A percentile compares a stretch with the other conserved stretches of the same genome.
phyloP scores from a whole-genome alignment of 2,888 invertebrate genomes.

The Acleris cristana region DNA sequence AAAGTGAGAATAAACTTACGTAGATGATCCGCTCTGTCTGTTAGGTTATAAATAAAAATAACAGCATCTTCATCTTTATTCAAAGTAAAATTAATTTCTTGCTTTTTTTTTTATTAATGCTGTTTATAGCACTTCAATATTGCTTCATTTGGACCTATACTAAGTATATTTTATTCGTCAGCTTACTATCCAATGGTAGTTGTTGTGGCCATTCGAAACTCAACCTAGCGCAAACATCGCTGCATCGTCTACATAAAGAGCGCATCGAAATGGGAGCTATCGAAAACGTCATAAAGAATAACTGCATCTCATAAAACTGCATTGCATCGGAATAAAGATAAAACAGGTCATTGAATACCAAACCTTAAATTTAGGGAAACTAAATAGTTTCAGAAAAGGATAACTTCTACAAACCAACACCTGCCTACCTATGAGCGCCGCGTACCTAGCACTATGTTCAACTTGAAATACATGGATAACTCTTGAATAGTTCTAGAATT shows the following conservation, averaged over 20 bases:
- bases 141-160: no score
- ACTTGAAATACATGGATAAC: constrained; percentile 38
- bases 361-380: constrained; percentile 7
- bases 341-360: constrained; percentile 6
- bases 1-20: no score
- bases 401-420: constrained; percentile 26
- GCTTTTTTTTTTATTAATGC: no score
- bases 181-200: neutral
- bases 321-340: constrained; percentile 13
- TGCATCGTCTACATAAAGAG: neutral
- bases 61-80: no score
- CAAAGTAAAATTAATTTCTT: no score
- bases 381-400: constrained; percentile 4
- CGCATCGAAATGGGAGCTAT: constrained; percentile 2
- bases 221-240: neutral
- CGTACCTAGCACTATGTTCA: constrained; percentile 40
- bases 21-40: no score
- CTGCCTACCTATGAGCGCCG: constrained; percentile 36
- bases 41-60: no score
- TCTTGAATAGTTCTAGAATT: constrained; percentile 48
- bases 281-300: constrained; percentile 19
- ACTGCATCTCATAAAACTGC: constrained; percentile 14
- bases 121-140: no score
- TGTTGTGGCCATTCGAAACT: neutral
- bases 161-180: neutral